These are phyloP conservation scores for Sebastes schlegelii DNA, from an alignment of 2,113 vertebrate genomes.

Conservation along the genomic window DNA sequence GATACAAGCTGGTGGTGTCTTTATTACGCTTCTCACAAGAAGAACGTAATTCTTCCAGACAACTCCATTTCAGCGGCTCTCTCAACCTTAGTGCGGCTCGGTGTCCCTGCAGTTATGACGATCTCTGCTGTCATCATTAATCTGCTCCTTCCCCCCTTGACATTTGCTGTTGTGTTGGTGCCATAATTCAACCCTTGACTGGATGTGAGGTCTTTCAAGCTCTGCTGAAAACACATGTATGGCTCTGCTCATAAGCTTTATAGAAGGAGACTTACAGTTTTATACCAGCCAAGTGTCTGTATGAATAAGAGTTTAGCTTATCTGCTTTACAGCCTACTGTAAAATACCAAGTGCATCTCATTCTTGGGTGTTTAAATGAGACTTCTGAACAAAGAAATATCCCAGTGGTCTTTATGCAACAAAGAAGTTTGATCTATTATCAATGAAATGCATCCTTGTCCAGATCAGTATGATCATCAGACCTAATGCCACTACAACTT, in stretches of 20 bases:
- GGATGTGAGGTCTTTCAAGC: background rate
- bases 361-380: background rate
- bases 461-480: background rate
- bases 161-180: no score
- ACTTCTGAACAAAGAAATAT: background rate
- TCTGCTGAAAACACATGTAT: background rate
- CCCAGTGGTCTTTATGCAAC: background rate
- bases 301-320: slow-evolving; percentile 16
- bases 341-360: background rate
- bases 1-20: background rate
- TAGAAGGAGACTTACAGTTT: background rate
- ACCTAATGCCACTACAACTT: background rate
- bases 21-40: background rate
- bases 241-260: background rate
- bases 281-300: background rate
- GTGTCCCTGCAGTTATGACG: slow-evolving; percentile 21
- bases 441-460: background rate
- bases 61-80: slow-evolving; percentile 40
- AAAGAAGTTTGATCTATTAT: background rate
- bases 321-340: background rate
- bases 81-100: slow-evolving; percentile 32
- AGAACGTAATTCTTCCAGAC: slow-evolving; percentile 41
- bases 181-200: no score
- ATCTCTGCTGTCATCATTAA: slow-evolving; percentile 49
- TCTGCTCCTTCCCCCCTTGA: slow-evolving; percentile 16